Conservation (phyloP, 2,113 vertebrate genomes). For the Pleuronectes platessa region DNA sequence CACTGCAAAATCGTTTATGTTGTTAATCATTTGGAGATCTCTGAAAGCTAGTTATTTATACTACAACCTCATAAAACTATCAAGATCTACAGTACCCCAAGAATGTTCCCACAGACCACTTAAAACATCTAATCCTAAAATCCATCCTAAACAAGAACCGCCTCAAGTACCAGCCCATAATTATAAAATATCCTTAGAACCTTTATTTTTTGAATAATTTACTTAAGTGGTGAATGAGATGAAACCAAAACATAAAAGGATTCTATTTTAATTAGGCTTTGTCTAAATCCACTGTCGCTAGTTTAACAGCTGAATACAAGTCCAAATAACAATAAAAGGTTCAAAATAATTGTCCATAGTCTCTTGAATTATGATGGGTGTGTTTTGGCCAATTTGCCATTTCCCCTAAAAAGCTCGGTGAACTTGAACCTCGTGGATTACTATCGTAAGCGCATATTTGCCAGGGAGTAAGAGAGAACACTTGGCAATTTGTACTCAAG, state of each 20-base stretch:
- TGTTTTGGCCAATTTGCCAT: too few species aligned
- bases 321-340: too few species aligned
- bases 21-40: background rate
- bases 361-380: too few species aligned
- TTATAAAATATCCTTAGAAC: background rate
- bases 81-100: background rate
- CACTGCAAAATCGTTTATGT: background rate
- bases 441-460: background rate
- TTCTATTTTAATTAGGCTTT: background rate
- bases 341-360: too few species aligned
- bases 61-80: background rate
- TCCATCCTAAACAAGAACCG: background rate
- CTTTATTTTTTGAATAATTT: background rate
- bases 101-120: background rate
- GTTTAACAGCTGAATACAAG: background rate
- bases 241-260: background rate
- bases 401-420: background rate
- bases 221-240: background rate
- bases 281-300: background rate
- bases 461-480: background rate
- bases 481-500: background rate
- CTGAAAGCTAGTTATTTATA: background rate
- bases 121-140: too few species aligned
- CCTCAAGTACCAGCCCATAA: background rate
- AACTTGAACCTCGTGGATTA: background rate